Percentiles rank a stretch among this genome's conserved stretches.
Evolutionary conservation across 2,113 vertebrate species (phyloP).

Genomic region (Rhadina sibilatrix): DNA sequence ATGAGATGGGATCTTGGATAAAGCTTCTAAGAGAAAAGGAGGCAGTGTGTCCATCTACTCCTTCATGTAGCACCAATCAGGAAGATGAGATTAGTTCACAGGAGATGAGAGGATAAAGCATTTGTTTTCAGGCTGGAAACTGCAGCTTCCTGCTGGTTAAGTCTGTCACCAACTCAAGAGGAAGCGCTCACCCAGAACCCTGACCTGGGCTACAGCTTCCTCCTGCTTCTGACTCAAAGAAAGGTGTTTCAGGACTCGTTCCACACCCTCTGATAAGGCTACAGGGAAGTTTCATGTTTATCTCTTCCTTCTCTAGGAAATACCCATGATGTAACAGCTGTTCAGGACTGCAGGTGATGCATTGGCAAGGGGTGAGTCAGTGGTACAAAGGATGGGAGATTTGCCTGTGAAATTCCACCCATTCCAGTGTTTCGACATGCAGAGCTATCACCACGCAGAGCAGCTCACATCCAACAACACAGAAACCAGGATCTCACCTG

Average conservation of each 20-base stretch:
- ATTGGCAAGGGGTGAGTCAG: neutral
- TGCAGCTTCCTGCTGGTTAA: neutral
- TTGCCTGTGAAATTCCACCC: neutral
- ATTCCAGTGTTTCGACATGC: accelerated
- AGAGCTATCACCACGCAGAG: neutral
- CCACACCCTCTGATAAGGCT: neutral
- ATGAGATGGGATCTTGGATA: neutral
- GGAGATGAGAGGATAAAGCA: neutral
- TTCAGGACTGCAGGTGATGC: neutral
- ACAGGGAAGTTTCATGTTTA: neutral
- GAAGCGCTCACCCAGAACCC: neutral
- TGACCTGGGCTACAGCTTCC: neutral
- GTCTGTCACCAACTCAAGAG: neutral
- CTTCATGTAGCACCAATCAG: neutral
- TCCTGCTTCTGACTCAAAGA: neutral
- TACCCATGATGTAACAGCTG: neutral
- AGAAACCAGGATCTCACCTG: neutral
- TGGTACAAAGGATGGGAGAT: neutral
- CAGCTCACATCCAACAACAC: neutral
- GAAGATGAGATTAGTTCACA: neutral
- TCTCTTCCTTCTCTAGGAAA: neutral
- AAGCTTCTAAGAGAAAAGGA: neutral
- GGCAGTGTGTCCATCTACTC: neutral
- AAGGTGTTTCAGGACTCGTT: neutral
- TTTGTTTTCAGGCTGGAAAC: neutral